phyloP scores from a whole-genome alignment of 2,888 invertebrate genomes.

The Agrilus mali region DNA sequence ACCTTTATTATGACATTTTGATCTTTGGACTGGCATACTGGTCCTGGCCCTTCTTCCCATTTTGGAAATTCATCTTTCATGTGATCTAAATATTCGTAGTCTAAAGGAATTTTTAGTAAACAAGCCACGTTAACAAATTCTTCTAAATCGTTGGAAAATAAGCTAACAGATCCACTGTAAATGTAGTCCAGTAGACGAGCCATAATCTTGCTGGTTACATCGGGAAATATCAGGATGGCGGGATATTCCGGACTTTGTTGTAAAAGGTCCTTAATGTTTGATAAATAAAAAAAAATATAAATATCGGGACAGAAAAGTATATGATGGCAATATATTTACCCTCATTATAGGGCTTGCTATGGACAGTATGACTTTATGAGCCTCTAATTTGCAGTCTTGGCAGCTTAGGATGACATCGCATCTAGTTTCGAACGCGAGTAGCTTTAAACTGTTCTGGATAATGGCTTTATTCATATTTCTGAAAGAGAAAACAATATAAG shows the following conservation, averaged over 20 bases:
- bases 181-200: conserved; percentile 52
- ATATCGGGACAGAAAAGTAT: too few relatives aligned
- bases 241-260: conserved; percentile 35
- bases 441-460: conserved; percentile 27
- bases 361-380: conserved; percentile 54
- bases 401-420: conserved; percentile 53
- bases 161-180: conserved; percentile 51
- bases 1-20: not conserved
- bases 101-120: conserved; percentile 24
- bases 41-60: too few relatives aligned
- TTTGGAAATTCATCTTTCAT: conserved; percentile 1
- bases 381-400: conserved; percentile 46
- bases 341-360: conserved; percentile 55
- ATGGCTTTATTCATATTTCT: conserved; percentile 28
- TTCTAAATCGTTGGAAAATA: conserved; percentile 43
- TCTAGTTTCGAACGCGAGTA: conserved; percentile 42
- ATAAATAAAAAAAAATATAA: not conserved
- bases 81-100: conserved; percentile 13
- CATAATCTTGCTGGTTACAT: conserved; percentile 48
- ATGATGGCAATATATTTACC: conserved; percentile 38
- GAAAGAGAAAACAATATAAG: too few relatives aligned
- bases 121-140: conserved; percentile 47
- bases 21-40: not conserved
- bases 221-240: conserved; percentile 52
- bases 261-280: conserved; percentile 23